Percentiles rank a stretch among this genome's conserved stretches.
These are phyloP conservation scores for Oscheius sp. DNA, from an alignment of 2,888 invertebrate genomes.

Conservation along the genomic window DNA sequence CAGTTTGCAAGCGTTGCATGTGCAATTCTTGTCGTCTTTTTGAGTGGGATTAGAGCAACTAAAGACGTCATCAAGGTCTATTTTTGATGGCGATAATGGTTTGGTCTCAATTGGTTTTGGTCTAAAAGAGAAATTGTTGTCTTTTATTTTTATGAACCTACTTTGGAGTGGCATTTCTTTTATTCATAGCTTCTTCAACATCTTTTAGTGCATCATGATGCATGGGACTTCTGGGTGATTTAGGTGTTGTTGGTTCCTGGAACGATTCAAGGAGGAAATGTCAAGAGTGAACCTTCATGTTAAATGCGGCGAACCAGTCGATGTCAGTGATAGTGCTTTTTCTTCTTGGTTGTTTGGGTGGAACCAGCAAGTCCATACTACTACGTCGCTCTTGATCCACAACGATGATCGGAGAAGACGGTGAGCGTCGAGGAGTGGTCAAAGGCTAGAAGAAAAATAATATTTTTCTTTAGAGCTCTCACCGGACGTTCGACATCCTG, in stretches of 20 bases:
- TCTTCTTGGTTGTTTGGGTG: conserved; percentile 31
- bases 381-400: conserved; percentile 44
- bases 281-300: conserved; percentile 42
- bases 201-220: conserved; percentile 30
- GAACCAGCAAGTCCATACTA: conserved; percentile 37
- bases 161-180: conserved; percentile 1
- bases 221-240: conserved; percentile 28
- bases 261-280: not conserved
- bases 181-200: conserved; percentile 15
- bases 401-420: conserved; percentile 48
- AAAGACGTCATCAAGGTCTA: conserved; percentile 25
- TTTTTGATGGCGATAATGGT: conserved; percentile 12
- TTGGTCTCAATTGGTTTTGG: not conserved
- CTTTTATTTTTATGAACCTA: not conserved
- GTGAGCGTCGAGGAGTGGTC: conserved; percentile 18
- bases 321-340: conserved; percentile 55
- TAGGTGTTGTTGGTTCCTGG: conserved; percentile 31
- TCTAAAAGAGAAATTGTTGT: not conserved
- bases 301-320: conserved; percentile 56
- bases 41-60: conserved; percentile 3
- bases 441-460: not conserved
- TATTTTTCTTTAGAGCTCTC: not conserved
- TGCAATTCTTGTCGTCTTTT: conserved; percentile 41
- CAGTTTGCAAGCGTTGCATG: conserved; percentile 43
- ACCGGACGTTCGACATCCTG: not conserved